Conservation (phyloP, 2,797 vertebrate genomes). For the Microtus agrestis region DNA sequence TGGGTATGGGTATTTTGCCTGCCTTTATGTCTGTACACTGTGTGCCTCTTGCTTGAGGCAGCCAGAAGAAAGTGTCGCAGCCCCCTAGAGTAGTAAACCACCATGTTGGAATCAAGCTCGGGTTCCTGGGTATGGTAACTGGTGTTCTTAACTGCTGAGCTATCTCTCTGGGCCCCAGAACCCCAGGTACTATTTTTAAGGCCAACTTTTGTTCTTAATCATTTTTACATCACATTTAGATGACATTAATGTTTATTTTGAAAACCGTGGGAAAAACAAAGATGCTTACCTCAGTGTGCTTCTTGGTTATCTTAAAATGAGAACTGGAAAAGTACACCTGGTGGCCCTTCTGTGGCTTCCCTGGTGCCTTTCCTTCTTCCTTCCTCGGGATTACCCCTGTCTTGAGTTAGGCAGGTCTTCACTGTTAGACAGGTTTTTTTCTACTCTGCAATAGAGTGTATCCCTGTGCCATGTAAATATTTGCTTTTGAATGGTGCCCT, state of each 20-base stretch:
- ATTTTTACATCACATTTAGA: constrained; percentile 19
- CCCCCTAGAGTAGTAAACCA: not conserved
- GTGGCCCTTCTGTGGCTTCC: not conserved
- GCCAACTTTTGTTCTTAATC: not conserved
- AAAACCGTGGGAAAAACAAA: not conserved
- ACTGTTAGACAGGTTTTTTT: not conserved
- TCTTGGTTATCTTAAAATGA: not conserved
- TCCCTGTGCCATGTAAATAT: not conserved
- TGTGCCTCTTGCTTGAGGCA: no score
- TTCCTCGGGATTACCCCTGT: not conserved
- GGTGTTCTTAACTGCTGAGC: not conserved
- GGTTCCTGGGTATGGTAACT: not conserved
- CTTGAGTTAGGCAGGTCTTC: not conserved
- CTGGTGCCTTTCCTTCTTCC: not conserved
- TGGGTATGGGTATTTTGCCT: not conserved
- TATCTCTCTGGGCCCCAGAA: not conserved
- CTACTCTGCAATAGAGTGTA: not conserved
- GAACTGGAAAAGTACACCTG: not conserved
- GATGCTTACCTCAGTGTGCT: not conserved
- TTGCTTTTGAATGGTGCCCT: not conserved
- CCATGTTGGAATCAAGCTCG: not conserved
- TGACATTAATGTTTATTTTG: constrained; percentile 12
- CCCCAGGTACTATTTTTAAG: not conserved
- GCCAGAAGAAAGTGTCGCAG: not conserved
- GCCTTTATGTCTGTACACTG: not conserved